phyloP scores from a whole-genome alignment of 2,797 vertebrate genomes.

The Benthosema pterotum region DNA sequence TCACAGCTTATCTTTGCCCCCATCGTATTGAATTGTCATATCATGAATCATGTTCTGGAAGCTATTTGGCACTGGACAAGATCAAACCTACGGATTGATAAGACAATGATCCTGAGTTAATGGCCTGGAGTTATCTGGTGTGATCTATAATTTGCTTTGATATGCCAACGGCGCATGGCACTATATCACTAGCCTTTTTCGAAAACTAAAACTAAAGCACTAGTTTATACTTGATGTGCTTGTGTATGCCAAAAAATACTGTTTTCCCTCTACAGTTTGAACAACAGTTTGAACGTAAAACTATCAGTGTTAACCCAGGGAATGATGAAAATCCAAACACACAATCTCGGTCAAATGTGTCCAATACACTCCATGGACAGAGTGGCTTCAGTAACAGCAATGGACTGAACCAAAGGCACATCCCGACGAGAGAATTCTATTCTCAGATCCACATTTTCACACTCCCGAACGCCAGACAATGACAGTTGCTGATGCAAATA shows the following conservation, averaged over 20 bases:
- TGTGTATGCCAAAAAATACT: background rate
- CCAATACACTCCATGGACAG: too few relatives aligned
- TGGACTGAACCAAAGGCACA: too few relatives aligned
- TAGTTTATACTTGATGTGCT: background rate
- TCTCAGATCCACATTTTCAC: too few relatives aligned
- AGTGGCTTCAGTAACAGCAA: too few relatives aligned
- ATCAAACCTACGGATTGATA: slow-evolving; percentile 37
- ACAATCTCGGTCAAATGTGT: too few relatives aligned
- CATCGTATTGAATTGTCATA: slow-evolving; percentile 53
- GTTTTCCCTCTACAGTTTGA: background rate
- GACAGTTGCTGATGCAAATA: background rate
- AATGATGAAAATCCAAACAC: too few relatives aligned
- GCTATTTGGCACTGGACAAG: slow-evolving; percentile 47
- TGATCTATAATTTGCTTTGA: slow-evolving; percentile 24
- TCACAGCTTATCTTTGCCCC: slow-evolving; percentile 62
- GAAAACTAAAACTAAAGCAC: background rate
- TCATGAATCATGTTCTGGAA: slow-evolving; percentile 54
- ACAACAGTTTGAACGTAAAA: too few relatives aligned
- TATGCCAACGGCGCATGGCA: slow-evolving; percentile 16
- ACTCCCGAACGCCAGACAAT: background rate
- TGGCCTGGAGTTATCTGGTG: slow-evolving; percentile 33
- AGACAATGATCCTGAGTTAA: slow-evolving; percentile 45
- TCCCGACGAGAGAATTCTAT: too few relatives aligned
- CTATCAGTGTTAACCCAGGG: too few relatives aligned
- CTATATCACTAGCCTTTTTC: slow-evolving; percentile 6